These are phyloP conservation scores for Dendrocopos noguchii DNA, from an alignment of 2,113 vertebrate species.

Conservation along the genomic window DNA sequence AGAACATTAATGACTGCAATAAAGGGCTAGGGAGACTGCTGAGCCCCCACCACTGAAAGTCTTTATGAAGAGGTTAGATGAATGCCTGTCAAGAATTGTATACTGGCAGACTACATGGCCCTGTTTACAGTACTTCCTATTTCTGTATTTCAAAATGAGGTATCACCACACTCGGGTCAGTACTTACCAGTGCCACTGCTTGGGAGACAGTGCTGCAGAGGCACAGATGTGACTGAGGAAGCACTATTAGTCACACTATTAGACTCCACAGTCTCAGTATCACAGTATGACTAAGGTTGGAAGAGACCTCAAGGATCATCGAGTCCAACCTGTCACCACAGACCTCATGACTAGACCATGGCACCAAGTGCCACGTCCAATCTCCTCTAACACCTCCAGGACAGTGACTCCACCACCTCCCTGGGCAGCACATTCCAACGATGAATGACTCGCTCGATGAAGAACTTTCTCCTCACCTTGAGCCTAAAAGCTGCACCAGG, in stretches of 20 bases:
- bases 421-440: no score
- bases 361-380: no score
- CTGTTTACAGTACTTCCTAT: background rate
- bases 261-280: background rate
- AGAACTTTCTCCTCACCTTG: no score
- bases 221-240: background rate
- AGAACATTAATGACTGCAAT: background rate
- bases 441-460: no score
- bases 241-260: background rate
- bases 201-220: background rate
- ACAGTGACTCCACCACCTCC: no score
- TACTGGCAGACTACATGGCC: background rate
- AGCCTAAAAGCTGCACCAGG: no score
- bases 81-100: background rate
- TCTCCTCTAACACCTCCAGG: no score
- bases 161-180: background rate
- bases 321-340: no score
- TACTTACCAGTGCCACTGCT: background rate
- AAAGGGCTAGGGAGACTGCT: background rate
- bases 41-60: background rate
- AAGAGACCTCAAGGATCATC: no score
- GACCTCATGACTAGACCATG: no score
- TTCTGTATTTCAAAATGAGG: background rate
- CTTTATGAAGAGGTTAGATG: background rate
- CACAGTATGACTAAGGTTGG: no score